phyloP scores from a whole-genome alignment of 1,140 invertebrate species.

The Brachionus asplanchnoidis region DNA sequence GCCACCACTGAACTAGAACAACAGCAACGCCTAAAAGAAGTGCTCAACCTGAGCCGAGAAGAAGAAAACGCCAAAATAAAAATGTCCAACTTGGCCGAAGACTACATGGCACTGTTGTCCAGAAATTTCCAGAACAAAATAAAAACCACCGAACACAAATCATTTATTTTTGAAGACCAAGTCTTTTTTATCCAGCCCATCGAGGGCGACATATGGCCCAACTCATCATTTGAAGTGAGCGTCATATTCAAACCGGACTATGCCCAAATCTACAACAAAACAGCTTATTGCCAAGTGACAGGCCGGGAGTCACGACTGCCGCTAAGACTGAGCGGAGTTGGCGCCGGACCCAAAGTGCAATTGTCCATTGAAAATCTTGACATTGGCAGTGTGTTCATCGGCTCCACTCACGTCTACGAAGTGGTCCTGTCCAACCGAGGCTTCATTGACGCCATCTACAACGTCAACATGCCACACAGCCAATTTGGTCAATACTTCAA shows the following conservation, averaged over 20 bases:
- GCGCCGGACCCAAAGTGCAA: conserved; percentile 54
- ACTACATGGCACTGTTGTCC: conserved; percentile 42
- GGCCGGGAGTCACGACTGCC: conserved; percentile 54
- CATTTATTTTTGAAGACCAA: conserved; percentile 51
- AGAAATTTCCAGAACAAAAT: conserved; percentile 46
- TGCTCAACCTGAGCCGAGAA: neutral
- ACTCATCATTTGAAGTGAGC: conserved; percentile 51
- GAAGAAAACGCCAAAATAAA: conserved; percentile 36
- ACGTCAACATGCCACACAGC: conserved; percentile 48
- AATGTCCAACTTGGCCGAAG: neutral
- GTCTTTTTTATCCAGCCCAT: conserved; percentile 55
- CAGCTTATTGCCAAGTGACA: conserved; percentile 56
- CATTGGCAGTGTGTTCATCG: conserved; percentile 57
- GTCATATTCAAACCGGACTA: conserved; percentile 55
- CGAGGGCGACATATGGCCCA: conserved; percentile 58
- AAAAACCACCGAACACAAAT: conserved; percentile 48
- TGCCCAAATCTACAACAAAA: conserved; percentile 52
- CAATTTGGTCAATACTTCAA: conserved; percentile 54
- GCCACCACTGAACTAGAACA: conserved; percentile 55
- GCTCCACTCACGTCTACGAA: conserved; percentile 55
- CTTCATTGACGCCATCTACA: conserved; percentile 57
- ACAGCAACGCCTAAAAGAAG: neutral
- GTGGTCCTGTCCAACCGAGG: conserved; percentile 57
- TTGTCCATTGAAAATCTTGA: conserved; percentile 54
- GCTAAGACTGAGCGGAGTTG: conserved; percentile 53